A percentile compares a stretch with the other conserved stretches of the same genome.
Evolutionary conservation across 2,888 invertebrate genomes (phyloP).

Genomic region (Microplitis deprimator): DNA sequence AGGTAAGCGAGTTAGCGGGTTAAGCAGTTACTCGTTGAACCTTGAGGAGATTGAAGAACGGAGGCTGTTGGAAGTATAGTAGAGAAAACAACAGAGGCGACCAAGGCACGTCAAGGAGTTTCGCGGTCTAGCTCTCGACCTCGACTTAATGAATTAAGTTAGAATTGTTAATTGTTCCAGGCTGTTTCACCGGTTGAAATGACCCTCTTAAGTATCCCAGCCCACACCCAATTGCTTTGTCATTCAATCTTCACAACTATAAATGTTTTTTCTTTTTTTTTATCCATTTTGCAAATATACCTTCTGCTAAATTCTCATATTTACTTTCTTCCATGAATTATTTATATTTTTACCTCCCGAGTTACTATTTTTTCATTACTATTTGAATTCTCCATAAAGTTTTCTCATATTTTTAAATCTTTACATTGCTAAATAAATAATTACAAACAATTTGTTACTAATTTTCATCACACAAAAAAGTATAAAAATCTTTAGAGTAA

Average conservation of each 20-base stretch:
- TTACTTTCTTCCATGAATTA: not conserved
- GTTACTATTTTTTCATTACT: too few relatives aligned
- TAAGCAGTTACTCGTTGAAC: slow-evolving; percentile 35
- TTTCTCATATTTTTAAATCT: too few relatives aligned
- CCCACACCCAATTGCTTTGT: slow-evolving; percentile 6
- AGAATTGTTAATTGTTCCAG: slow-evolving; percentile 62
- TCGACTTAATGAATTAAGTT: slow-evolving; percentile 65
- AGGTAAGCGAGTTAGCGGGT: slow-evolving; percentile 29
- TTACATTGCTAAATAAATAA: too few relatives aligned
- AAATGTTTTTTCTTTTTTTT: not conserved
- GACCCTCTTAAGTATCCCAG: slow-evolving; percentile 17
- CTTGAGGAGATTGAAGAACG: slow-evolving; percentile 22
- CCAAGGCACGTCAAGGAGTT: slow-evolving; percentile 48
- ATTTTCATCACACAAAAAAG: too few relatives aligned
- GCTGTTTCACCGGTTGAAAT: slow-evolving; percentile 48
- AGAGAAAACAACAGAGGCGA: slow-evolving; percentile 38
- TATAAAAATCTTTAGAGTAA: too few relatives aligned
- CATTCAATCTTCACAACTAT: slow-evolving; percentile 10
- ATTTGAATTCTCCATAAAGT: too few relatives aligned
- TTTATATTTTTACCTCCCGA: not conserved
- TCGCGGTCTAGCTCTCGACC: slow-evolving; percentile 43
- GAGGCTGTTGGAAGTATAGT: slow-evolving; percentile 26
- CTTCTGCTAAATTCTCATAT: not conserved
- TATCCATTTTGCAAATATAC: not conserved
- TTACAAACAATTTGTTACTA: too few relatives aligned